Base-by-base conservation (phyloP, 2,113 vertebrate genomes). In the Gambusia affinis region DNA sequence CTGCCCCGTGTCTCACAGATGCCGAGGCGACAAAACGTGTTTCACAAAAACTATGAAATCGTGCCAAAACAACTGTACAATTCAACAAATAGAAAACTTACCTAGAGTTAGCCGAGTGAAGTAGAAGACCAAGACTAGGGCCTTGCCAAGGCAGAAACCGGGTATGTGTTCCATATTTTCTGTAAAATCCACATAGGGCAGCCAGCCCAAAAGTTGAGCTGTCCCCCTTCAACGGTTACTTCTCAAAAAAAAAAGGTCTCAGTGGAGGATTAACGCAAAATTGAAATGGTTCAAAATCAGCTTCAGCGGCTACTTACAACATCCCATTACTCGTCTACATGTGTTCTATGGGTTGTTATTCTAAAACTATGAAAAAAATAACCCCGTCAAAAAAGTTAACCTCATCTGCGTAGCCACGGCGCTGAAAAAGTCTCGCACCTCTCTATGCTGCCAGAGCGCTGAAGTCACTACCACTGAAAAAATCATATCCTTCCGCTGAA, bases 121-220 rank as follows among this genome's bases (percentile, higher is more conserved):
- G 80, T 87, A 92, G 70, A 91, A 70, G 74, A 90, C 47, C 7
- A 95, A 60, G 60, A 92, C 76, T 71, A 94, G 78, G 27, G 90
- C 76, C 88, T 75, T 91, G 66, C 90, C 94, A 80, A 90, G 88
- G 84, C 81, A 91, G 65, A 93, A 82, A 91, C 83, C 91, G 90
- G 94, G 90, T 75, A 90, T 81, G 72, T 87, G 92, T 88, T 93
- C 93, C 95, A 95, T 95, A 54, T 84, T 94, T 92, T 89, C 74
- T 78, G 89, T 94, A 91, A 90, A 93, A 94, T 94, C 95, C 94
- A 94, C 95, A 95, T 95, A 95, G 90, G 92, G 94, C 90, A 92
- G 80, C 86, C 84, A 93, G 93, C 89, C 87, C 90, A 54, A 85
- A 90, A 92, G 88, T 84, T 82, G 84, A 86, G 91, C 86, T 89